A percentile compares a stretch with the other conserved stretches of the same genome.
Conservation (phyloP, 2,888 invertebrate species). For the Mechanitis messenoides region DNA sequence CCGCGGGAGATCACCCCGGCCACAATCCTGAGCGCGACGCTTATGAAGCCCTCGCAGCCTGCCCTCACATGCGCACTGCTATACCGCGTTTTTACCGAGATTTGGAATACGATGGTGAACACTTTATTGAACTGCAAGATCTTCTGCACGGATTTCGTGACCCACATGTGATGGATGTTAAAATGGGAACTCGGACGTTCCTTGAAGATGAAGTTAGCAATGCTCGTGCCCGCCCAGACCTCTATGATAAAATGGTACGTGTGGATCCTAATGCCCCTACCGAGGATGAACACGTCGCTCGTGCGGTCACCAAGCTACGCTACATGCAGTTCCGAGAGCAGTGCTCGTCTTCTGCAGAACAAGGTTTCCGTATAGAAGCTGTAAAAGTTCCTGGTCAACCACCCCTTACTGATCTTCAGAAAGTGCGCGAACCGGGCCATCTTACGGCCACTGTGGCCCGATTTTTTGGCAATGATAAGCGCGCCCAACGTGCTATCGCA, state of each 20-base stretch:
- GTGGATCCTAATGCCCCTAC: slow-evolving; percentile 93
- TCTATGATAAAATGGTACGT: slow-evolving; percentile 97
- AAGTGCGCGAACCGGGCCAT: slow-evolving; percentile 86
- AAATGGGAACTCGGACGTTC: slow-evolving; percentile 97
- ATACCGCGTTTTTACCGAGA: slow-evolving; percentile 91
- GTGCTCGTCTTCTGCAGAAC: slow-evolving; percentile 92
- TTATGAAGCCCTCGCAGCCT: slow-evolving; percentile 87
- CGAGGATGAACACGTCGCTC: slow-evolving; percentile 84
- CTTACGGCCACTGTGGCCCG: slow-evolving; percentile 83
- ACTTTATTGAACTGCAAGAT: slow-evolving; percentile 97
- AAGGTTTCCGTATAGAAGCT: slow-evolving; percentile 97
- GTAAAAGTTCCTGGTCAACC: slow-evolving; percentile 89
- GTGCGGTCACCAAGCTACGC: slow-evolving; percentile 94
- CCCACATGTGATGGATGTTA: slow-evolving; percentile 97
- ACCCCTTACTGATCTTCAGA: slow-evolving; percentile 92
- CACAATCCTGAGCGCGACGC: slow-evolving; percentile 86
- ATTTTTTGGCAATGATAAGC: slow-evolving; percentile 82
- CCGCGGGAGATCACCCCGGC: slow-evolving; percentile 80
- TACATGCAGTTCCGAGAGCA: slow-evolving; percentile 98
- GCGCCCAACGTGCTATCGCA: slow-evolving; percentile 81
- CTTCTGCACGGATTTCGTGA: slow-evolving; percentile 91
- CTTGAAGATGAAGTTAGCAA: slow-evolving; percentile 96
- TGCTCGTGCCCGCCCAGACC: slow-evolving; percentile 86
- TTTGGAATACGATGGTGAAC: slow-evolving; percentile 85
- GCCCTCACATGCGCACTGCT: slow-evolving; percentile 82